These are phyloP conservation scores for Drosophila oshimai DNA, from an alignment of 1,140 invertebrate genomes.

Conservation along the genomic window DNA sequence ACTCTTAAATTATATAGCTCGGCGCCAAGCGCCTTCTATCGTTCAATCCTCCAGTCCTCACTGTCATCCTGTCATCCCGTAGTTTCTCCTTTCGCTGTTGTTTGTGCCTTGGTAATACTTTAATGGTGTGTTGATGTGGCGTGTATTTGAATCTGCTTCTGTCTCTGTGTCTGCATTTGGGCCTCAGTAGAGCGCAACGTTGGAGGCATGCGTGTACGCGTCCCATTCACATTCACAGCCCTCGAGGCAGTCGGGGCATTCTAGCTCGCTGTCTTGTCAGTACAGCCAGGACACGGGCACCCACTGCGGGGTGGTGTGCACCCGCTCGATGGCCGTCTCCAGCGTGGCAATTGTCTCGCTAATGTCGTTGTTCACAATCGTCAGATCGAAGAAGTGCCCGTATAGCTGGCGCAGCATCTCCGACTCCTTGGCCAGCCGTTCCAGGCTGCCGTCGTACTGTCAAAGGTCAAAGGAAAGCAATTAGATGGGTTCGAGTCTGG, in stretches of 20 bases:
- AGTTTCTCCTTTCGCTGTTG: constrained; percentile 41
- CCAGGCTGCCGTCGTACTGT: constrained; percentile 97
- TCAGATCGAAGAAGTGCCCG: constrained; percentile 98
- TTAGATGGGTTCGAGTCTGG: background rate
- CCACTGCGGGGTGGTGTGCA: constrained; percentile 96
- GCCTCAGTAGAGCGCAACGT: constrained; percentile 70
- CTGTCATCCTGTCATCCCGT: constrained; percentile 12
- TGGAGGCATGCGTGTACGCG: constrained; percentile 76
- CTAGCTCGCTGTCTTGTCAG: constrained; percentile 87
- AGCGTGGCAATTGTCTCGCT: constrained; percentile 97
- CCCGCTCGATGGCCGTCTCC: constrained; percentile 94
- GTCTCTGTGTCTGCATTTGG: background rate
- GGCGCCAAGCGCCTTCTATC: constrained; percentile 57
- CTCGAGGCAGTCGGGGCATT: constrained; percentile 82
- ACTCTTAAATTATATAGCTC: constrained; percentile 41
- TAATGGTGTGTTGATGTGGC: constrained; percentile 51
- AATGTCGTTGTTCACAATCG: constrained; percentile 99
- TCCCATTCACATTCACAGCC: constrained; percentile 82
- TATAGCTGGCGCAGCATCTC: constrained; percentile 97
- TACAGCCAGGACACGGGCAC: constrained; percentile 97
- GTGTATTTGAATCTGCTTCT: constrained; percentile 6
- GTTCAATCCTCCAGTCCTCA: constrained; percentile 4
- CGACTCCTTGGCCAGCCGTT: constrained; percentile 96
- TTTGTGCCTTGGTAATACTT: constrained; percentile 77
- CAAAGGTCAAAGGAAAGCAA: constrained; percentile 65